Evolutionary conservation across 1,140 invertebrate genomes (phyloP).

Genomic region (Zaprionus nigranus): DNA sequence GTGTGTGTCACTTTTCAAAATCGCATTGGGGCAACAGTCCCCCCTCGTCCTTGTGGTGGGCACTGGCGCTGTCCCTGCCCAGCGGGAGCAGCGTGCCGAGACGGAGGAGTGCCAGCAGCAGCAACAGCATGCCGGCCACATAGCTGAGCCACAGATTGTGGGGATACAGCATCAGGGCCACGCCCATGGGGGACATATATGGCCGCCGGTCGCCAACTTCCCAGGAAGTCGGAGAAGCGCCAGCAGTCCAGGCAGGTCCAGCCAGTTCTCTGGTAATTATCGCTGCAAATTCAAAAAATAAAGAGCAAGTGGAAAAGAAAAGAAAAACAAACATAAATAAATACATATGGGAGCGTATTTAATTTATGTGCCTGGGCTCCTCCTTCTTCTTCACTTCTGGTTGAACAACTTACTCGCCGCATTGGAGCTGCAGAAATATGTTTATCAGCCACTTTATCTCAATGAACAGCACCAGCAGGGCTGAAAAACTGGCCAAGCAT

Average conservation of each 20-base stretch:
- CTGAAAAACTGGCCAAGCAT: slow-evolving; percentile 71
- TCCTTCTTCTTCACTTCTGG: background rate
- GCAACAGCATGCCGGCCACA: slow-evolving; percentile 75
- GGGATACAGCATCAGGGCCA: slow-evolving; percentile 72
- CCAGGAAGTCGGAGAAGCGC: slow-evolving; percentile 54
- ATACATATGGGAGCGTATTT: slow-evolving; percentile 25
- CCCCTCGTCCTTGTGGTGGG: slow-evolving; percentile 67
- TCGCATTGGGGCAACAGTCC: slow-evolving; percentile 79
- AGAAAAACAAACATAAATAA: slow-evolving; percentile 28
- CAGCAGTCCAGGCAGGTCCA: slow-evolving; percentile 63
- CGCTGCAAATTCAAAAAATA: slow-evolving; percentile 49
- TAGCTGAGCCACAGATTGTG: slow-evolving; percentile 83
- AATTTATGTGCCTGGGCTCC: slow-evolving; percentile 27
- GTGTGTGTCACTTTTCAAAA: slow-evolving; percentile 71
- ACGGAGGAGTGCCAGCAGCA: slow-evolving; percentile 70
- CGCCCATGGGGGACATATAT: slow-evolving; percentile 72
- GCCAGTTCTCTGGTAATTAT: slow-evolving; percentile 60
- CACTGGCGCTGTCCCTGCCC: slow-evolving; percentile 22
- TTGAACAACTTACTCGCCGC: slow-evolving; percentile 65
- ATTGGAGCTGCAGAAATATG: slow-evolving; percentile 75
- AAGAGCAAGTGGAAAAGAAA: background rate
- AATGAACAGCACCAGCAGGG: slow-evolving; percentile 73
- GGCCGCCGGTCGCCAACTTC: slow-evolving; percentile 73
- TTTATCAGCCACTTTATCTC: slow-evolving; percentile 83
- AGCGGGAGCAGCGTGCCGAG: slow-evolving; percentile 68